Conservation (phyloP, 2,888 invertebrate species). For the Hydraecia micacea region DNA sequence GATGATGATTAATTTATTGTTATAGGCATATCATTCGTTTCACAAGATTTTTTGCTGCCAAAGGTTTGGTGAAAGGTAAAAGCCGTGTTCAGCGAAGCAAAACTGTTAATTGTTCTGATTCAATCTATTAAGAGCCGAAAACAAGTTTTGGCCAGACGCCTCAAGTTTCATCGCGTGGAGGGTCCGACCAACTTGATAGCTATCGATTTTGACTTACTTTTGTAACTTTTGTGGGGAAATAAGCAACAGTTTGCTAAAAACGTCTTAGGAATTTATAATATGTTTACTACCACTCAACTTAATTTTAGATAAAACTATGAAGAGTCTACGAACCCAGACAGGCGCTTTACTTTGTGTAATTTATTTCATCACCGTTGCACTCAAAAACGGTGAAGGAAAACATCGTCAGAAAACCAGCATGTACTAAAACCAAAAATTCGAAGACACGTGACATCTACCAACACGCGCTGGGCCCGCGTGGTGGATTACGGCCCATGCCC, state of each 20-base stretch:
- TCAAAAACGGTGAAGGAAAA: too few relatives aligned
- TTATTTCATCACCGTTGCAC: too few relatives aligned
- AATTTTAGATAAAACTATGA: background rate
- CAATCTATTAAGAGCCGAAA: constrained; percentile 54
- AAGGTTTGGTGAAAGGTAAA: constrained; percentile 20
- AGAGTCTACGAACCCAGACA: fast-evolving
- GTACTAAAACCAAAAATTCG: too few relatives aligned
- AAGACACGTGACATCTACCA: too few relatives aligned
- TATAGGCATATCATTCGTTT: too few relatives aligned
- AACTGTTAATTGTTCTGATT: constrained; percentile 62
- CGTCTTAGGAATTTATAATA: background rate
- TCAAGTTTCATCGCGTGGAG: constrained; percentile 49
- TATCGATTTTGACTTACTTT: constrained; percentile 53
- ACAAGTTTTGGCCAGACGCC: constrained; percentile 51
- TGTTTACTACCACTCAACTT: background rate
- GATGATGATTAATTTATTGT: background rate
- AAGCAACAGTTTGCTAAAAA: constrained; percentile 32
- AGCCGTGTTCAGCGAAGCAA: constrained; percentile 25
- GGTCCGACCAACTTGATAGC: constrained; percentile 34
- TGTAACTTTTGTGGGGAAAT: constrained; percentile 21
- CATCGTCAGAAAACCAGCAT: too few relatives aligned
- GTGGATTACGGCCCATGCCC: too few relatives aligned
- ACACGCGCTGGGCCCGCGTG: too few relatives aligned
- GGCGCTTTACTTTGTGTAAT: too few relatives aligned
- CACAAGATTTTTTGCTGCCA: background rate